Evolutionary conservation across 2,888 invertebrate species (phyloP).

Genomic region (Sminthurides aquaticus): DNA sequence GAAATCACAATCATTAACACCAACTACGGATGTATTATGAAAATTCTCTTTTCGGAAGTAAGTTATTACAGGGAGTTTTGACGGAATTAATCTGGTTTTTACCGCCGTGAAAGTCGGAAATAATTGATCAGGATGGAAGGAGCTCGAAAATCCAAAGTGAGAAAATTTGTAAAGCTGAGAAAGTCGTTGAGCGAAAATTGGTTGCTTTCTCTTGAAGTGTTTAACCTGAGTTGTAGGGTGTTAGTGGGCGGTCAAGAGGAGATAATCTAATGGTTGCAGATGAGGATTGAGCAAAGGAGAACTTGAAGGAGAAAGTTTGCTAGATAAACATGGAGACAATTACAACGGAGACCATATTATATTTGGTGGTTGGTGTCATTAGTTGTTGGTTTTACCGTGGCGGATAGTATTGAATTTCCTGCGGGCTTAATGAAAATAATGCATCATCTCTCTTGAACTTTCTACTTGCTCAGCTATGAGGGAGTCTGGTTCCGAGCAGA

Average conservation of each 20-base stretch:
- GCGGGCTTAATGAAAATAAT: not conserved
- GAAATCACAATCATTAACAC: constrained; percentile 24
- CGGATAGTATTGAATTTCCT: not conserved
- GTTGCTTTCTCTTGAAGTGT: too few relatives aligned
- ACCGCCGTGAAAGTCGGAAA: too few relatives aligned
- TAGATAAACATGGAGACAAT: not conserved
- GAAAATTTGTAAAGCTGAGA: too few relatives aligned
- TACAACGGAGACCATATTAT: not conserved
- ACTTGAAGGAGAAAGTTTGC: not conserved
- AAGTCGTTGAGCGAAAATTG: too few relatives aligned
- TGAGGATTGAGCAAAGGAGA: not conserved
- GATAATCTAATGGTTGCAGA: too few relatives aligned
- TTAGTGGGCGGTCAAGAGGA: not conserved
- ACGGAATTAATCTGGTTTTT: too few relatives aligned
- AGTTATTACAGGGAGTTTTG: too few relatives aligned
- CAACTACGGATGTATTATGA: constrained; percentile 23
- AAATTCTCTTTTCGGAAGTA: constrained; percentile 22
- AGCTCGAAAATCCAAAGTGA: too few relatives aligned
- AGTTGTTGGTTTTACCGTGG: not conserved
- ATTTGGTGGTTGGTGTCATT: not conserved
- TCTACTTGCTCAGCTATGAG: too few relatives aligned
- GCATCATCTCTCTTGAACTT: not conserved
- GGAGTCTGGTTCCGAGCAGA: too few relatives aligned
- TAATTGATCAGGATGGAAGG: too few relatives aligned
- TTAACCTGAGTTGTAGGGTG: not conserved